Conservation (phyloP, 2,888 invertebrate genomes). For the Acrocyrtus sp. region DNA sequence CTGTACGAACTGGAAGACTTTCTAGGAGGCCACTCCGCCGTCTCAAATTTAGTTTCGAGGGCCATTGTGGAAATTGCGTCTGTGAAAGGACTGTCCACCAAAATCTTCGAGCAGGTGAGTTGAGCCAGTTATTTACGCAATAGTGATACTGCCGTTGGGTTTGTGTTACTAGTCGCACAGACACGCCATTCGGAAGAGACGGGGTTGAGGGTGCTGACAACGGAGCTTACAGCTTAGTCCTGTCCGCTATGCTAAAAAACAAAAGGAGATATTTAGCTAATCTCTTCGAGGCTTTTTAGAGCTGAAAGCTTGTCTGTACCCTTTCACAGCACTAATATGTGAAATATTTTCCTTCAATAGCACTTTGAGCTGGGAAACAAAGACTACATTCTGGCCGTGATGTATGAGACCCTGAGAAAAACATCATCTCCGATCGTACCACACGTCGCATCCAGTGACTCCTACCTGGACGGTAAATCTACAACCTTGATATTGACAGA, state of each 20-base stretch:
- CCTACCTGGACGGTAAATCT: constrained; percentile 74
- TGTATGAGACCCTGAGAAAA: constrained; percentile 81
- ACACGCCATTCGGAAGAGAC: not conserved
- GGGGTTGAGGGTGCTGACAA: not conserved
- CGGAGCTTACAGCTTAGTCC: no score
- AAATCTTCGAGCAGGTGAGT: constrained; percentile 75
- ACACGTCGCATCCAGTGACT: constrained; percentile 84
- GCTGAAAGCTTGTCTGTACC: no score
- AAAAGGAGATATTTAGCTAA: no score
- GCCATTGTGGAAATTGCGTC: constrained; percentile 76
- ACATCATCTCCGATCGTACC: constrained; percentile 91
- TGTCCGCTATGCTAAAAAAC: no score
- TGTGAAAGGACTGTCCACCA: constrained; percentile 72
- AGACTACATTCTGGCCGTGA: constrained; percentile 80
- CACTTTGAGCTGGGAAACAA: constrained; percentile 52
- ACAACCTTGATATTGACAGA: constrained; percentile 49
- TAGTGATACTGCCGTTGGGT: no score
- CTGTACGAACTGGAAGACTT: constrained; percentile 74
- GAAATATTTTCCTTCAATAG: no score
- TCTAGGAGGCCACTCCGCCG: constrained; percentile 87
- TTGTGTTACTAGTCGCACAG: no score
- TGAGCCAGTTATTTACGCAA: no score
- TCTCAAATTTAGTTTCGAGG: constrained; percentile 85
- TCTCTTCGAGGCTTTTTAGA: no score
- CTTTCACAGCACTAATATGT: no score